Base-by-base conservation (phyloP, 2,888 invertebrate species). In the Julus scandinavius region DNA sequence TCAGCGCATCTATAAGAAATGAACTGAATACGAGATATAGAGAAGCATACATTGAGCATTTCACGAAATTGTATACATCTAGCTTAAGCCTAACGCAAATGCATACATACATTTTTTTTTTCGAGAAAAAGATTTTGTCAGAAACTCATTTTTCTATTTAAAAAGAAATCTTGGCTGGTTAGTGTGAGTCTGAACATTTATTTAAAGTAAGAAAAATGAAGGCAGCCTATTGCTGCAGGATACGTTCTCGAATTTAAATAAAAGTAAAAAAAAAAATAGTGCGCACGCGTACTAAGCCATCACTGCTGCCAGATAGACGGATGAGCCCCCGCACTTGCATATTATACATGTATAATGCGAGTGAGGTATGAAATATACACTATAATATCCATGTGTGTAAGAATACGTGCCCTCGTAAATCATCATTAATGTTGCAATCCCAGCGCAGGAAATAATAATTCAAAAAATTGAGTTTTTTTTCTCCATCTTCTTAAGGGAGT, bases 371-470 rank as follows among this genome's bases (percentile, higher is more conserved):
- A 58, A 58, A 58, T 58, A n/a, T 58, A 29, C 29, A 29, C 29
- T 29, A 58, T 58, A 58, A 58, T 58, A 58, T n/a, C n/a, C 5
- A 17, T n/a, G 2, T 3, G n/a, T n/a, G n/a, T 58, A 58, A n/a
- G 58, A n/a, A n/a, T 58, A 58, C 58, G 58, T 58, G 58, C 58
- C 58, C 38, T 86, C 86, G 86, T 86, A 86, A n/a, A 86, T 86
- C 86, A 86, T 86, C 86, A 86, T 86, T 86, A 86, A 86, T 86
- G 86, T 49, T 86, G 86, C 86, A 49, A 11, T 86, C 49, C 86
- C 50, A 29, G 41, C 49, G n/a, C 86, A 86, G 49, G 86, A 86
- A 86, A 86, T 50, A 86, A 86, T 86, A 86, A 86, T 86, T 86
- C 86, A 86, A 86, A 86, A 40, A 86, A 11, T 86, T 40, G 29